Evolutionary conservation across 1,140 invertebrate species (phyloP), one percentile per base, ranked within the genome.

Genomic region (Polypedilum vanderplanki): DNA sequence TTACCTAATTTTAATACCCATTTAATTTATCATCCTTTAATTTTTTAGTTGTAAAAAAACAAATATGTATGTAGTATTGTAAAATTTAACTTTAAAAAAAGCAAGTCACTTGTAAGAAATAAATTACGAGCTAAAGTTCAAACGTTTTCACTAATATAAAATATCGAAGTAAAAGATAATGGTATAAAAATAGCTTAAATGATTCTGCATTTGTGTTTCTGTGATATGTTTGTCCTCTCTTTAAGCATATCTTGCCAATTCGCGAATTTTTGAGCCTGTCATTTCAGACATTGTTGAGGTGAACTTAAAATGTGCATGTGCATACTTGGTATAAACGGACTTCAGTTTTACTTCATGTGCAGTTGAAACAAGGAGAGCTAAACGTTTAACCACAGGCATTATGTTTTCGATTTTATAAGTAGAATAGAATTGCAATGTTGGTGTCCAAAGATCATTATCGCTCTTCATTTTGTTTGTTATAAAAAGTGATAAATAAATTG

Each of bases 281-380:
- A 70, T 70, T 70, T 70, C 65, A 22, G 65, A 18, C 9, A 70
- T 70, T 70, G 65, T 70, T 20, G 65, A 70, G 7, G 65, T 70
- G 10, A 70, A 70, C 10, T 70, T 70, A 10, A 20, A 70, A 70
- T 70, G 17, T 22, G 65, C 65, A 70, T 20, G 15, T 10, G 17
- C 17, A 70, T 90, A 90, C 80, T 89, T 90, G 76, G 85, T 87
- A 73, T 85, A 85, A 2, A 90, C 86, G 3, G 88, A 85, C 76
- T 87, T 86, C 76, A 86, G 86, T 77, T 88, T 89, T 33, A 85
- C 85, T 20, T 85, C 85, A 1, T 88, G 85, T 8, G 86, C 85
- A 76, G 86, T 86, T 0, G 84, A 77, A 12, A 89, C 85, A 74
- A 90, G 83, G 18, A 80, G 81, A 0, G 89, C 88, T 41, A 90